Evolutionary conservation across 2,797 vertebrate species (phyloP).

Genomic region (Thripadectes ignobilis): DNA sequence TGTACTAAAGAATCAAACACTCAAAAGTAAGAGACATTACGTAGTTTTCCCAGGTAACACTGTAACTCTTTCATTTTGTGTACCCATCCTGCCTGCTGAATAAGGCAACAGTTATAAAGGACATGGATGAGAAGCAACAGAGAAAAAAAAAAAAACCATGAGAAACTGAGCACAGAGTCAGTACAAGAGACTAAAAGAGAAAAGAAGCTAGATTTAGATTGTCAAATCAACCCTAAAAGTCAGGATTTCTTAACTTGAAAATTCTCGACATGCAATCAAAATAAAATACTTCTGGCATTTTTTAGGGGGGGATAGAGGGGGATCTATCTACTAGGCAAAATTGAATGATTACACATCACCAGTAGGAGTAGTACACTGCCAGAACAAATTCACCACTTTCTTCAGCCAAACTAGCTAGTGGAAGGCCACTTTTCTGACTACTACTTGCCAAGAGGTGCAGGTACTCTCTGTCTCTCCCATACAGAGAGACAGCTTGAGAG

Average conservation of each 20-base stretch:
- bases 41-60: background rate
- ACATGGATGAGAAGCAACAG: background rate
- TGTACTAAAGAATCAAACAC: background rate
- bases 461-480: background rate
- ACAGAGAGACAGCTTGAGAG: background rate
- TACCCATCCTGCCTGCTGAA: background rate
- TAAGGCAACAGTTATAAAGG: background rate
- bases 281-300: background rate
- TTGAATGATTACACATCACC: background rate
- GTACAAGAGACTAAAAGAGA: background rate
- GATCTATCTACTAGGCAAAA: background rate
- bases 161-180: background rate
- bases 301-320: too few relatives aligned
- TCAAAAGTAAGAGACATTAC: background rate
- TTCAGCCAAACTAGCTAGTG: background rate
- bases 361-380: background rate
- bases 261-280: background rate
- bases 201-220: background rate
- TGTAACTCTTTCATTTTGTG: background rate
- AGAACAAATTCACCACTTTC: background rate
- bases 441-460: background rate
- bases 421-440: background rate
- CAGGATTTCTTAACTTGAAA: background rate
- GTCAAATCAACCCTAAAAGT: background rate
- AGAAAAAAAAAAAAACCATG: too few relatives aligned